Base-by-base conservation (phyloP, 2,797 vertebrate species). In the Epinephelus awoara region DNA sequence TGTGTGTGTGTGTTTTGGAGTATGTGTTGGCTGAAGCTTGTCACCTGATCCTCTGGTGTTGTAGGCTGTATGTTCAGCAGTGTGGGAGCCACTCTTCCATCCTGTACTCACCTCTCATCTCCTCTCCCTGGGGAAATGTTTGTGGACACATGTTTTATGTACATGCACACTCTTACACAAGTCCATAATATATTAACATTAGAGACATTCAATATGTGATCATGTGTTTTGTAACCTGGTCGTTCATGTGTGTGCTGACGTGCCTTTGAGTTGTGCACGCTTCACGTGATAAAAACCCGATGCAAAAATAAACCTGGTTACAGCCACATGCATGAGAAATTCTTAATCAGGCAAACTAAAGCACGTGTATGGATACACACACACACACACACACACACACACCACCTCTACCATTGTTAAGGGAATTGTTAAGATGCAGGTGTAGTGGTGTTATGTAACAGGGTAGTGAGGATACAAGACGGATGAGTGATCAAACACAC, bases 391-490 rank as follows among this genome's bases (percentile, higher is more conserved):
- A 27, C 27, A 5, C 27, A 27, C 27, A 29, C 64, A 46, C 50
- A 49, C n/a, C 54, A 49, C 64, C 51, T 70, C 19, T 38, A 47
- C 49, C 8, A 15, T 82, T 83, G 88, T 85, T 77, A 15, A 77
- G 83, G 65, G 71, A 66, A 46, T 70, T 72, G 73, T 67, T 72
- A 38, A 75, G 62, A 46, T 85, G 76, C 87, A 89, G 85, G 80
- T 91, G 84, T 72, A 67, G 61, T 27, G 58, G 74, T 84, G 87
- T 92, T 90, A 83, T 85, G 70, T 89, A 92, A 90, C 85, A 11
- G 19, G 25, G 51, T 65, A 74, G 79, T 85, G 77, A 84, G 79
- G 79, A 51, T 67, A 63, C 76, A 46, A 74, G 50, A 86, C 15
- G 75, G 80, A 75, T 81, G 85, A 84, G 62, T 40, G 82, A 86